Percentiles rank a stretch among this genome's conserved stretches.
phyloP scores from a whole-genome alignment of 2,113 vertebrate species.

The Corythoichthys haematopterus region DNA sequence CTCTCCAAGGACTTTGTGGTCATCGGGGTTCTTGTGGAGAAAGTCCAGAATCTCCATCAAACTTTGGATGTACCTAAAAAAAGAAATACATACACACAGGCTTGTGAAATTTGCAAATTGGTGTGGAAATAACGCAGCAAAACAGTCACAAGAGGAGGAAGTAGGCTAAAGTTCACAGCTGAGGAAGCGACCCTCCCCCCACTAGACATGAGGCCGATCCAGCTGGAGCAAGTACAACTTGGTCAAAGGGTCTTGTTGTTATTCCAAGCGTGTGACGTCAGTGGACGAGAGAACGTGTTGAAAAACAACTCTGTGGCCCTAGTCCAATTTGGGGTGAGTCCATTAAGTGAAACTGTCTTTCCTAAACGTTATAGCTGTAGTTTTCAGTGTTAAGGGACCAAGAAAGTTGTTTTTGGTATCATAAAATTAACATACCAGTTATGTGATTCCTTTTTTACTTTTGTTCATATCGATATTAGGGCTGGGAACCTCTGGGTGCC shows the following conservation, averaged over 20 bases:
- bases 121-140: slow-evolving; percentile 7
- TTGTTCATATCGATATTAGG: too few relatives aligned
- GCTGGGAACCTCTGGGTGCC: too few relatives aligned
- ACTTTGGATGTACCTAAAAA: slow-evolving; percentile 87
- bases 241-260: slow-evolving; percentile 26
- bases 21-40: slow-evolving; percentile 83
- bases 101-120: neutral
- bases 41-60: slow-evolving; percentile 91
- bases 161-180: slow-evolving; percentile 64
- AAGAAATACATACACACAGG: slow-evolving; percentile 7
- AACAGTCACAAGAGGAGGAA: slow-evolving; percentile 15
- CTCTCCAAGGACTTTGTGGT: slow-evolving; percentile 80
- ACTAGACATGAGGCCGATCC: neutral
- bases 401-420: too few relatives aligned
- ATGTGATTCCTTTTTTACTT: too few relatives aligned
- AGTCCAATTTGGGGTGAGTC: neutral
- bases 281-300: neutral
- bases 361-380: too few relatives aligned
- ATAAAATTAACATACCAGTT: too few relatives aligned
- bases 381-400: too few relatives aligned
- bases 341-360: neutral
- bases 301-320: neutral
- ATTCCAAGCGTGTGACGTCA: slow-evolving; percentile 3
- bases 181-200: neutral
- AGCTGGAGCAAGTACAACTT: slow-evolving; percentile 28